Conservation (phyloP, 2,797 vertebrate species). For the Hoplostethus mediterraneus region DNA sequence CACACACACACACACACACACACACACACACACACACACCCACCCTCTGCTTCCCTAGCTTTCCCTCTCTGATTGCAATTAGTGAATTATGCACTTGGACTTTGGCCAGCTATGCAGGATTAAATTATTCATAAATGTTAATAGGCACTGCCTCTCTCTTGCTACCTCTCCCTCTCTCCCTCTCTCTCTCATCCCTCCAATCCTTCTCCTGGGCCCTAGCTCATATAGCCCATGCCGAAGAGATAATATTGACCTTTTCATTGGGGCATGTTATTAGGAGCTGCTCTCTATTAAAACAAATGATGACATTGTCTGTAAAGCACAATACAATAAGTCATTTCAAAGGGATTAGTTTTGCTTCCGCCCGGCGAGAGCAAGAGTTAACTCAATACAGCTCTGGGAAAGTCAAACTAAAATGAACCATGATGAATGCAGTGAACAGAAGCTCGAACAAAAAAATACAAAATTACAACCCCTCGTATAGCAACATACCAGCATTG, state of each 20-base stretch:
- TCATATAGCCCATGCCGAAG: conserved; percentile 65
- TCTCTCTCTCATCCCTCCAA: conserved; percentile 33
- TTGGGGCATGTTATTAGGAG: conserved; percentile 75
- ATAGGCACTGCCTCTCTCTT: conserved; percentile 59
- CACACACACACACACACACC: conserved; percentile 1
- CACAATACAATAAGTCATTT: conserved; percentile 75
- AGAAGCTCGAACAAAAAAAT: conserved; percentile 7
- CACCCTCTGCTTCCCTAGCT: conserved; percentile 56
- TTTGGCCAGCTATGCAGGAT: conserved; percentile 80
- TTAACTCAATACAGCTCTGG: conserved; percentile 54
- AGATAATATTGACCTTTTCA: conserved; percentile 82
- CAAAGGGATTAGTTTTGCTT: conserved; percentile 69
- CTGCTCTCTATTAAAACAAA: conserved; percentile 79
- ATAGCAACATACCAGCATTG: conserved; percentile 1
- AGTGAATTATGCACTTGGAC: conserved; percentile 85
- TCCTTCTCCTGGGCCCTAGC: conserved; percentile 45
- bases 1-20: conserved; percentile 7
- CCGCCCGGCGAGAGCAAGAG: conserved; percentile 30
- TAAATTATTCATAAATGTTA: conserved; percentile 85
- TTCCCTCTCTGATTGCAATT: conserved; percentile 82
- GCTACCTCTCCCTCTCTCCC: conserved; percentile 25
- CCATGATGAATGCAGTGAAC: conserved; percentile 67
- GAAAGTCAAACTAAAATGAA: conserved; percentile 65
- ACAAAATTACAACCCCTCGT: background rate
- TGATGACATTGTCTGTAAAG: conserved; percentile 72